phyloP scores from a whole-genome alignment of 2,113 vertebrate species.

The Hydropotes inermis region DNA sequence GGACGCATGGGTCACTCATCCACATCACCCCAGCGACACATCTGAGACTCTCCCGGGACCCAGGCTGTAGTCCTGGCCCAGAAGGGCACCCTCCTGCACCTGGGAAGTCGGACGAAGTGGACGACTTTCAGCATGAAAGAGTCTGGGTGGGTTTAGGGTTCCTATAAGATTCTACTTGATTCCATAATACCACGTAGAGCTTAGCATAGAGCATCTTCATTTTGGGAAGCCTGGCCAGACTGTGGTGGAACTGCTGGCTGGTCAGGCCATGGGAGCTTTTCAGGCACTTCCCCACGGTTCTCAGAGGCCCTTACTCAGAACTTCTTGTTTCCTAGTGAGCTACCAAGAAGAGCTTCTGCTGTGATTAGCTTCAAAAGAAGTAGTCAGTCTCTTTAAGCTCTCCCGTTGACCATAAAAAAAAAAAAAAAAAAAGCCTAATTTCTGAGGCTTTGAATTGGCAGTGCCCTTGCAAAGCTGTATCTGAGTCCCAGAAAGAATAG shows the following conservation, averaged over 20 bases:
- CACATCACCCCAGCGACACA: fast-evolving
- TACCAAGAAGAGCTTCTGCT: not conserved
- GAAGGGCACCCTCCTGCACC: not conserved
- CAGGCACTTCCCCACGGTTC: not conserved
- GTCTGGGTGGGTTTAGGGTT: no score
- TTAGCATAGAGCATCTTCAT: fast-evolving
- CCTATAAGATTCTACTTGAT: no score
- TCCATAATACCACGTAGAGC: fast-evolving
- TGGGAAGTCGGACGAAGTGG: not conserved
- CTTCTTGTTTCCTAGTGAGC: not conserved
- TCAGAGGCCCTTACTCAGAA: not conserved
- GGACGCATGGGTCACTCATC: fast-evolving
- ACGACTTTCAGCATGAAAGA: fast-evolving
- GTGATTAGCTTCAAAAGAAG: not conserved
- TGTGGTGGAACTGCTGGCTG: fast-evolving
- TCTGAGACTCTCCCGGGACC: not conserved
- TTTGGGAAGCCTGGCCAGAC: fast-evolving
- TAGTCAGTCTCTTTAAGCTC: not conserved
- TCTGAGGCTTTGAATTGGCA: not conserved
- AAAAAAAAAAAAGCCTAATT: not conserved
- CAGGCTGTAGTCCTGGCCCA: not conserved
- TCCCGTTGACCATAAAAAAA: not conserved
- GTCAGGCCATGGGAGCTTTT: not conserved
- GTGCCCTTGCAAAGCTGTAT: not conserved
- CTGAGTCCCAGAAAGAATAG: not conserved